These are phyloP conservation scores for Axis porcinus DNA, from an alignment of 2,113 vertebrate genomes.

Conservation along the genomic window DNA sequence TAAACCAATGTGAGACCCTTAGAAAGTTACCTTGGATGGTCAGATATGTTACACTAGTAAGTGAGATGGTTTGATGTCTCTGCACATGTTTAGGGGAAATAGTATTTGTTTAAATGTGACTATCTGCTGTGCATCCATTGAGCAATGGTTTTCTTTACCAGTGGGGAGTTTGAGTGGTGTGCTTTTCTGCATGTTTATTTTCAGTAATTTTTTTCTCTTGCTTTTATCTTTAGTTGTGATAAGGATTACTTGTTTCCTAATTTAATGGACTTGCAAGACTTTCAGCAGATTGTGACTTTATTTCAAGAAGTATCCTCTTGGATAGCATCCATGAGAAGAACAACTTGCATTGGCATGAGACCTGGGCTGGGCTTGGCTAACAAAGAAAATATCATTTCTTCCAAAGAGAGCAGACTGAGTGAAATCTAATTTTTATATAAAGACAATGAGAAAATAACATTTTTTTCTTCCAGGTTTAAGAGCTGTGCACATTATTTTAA, in stretches of 20 bases:
- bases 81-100: background rate
- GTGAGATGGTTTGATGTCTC: background rate
- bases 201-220: slow-evolving; percentile 63
- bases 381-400: slow-evolving; percentile 68
- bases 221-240: slow-evolving; percentile 65
- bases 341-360: background rate
- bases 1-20: background rate
- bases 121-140: background rate
- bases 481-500: slow-evolving; percentile 49
- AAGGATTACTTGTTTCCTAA: slow-evolving; percentile 73
- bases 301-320: slow-evolving; percentile 58
- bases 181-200: slow-evolving; percentile 19
- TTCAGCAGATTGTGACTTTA: slow-evolving; percentile 66
- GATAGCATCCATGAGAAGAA: background rate
- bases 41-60: background rate
- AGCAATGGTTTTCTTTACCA: background rate
- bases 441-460: slow-evolving; percentile 32
- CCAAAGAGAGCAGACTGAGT: slow-evolving; percentile 34
- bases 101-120: slow-evolving; percentile 4
- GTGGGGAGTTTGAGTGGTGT: slow-evolving; percentile 25
- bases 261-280: slow-evolving; percentile 60
- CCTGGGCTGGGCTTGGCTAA: slow-evolving; percentile 11
- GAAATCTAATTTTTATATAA: slow-evolving; percentile 31
- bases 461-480: background rate
- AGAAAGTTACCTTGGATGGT: background rate